A percentile compares a stretch with the other conserved stretches of the same genome.
phyloP scores from a whole-genome alignment of 2,113 vertebrate species.

The Podocnemis expansa region DNA sequence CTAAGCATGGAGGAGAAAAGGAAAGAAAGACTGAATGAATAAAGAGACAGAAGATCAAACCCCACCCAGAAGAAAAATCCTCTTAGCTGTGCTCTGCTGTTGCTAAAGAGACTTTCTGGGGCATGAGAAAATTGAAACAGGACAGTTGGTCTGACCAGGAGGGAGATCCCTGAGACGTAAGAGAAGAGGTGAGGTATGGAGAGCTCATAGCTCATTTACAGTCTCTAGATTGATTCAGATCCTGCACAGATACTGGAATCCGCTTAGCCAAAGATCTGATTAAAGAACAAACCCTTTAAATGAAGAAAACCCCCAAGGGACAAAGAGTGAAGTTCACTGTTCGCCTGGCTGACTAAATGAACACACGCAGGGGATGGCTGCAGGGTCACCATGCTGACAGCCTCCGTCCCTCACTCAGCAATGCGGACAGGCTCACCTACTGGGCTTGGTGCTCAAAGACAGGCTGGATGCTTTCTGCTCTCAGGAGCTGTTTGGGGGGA shows the following conservation, averaged over 20 bases:
- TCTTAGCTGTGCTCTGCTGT: background rate
- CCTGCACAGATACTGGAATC: background rate
- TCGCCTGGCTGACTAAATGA: background rate
- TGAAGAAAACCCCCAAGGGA: background rate
- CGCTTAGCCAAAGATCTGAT: constrained; percentile 22
- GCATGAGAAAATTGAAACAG: background rate
- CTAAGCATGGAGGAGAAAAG: background rate
- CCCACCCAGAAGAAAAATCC: background rate
- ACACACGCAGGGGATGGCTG: background rate
- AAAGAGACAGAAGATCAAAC: background rate
- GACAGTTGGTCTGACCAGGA: fast-evolving
- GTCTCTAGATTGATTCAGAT: background rate
- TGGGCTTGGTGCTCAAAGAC: background rate
- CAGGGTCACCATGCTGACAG: background rate
- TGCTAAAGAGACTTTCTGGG: background rate
- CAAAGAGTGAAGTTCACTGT: background rate
- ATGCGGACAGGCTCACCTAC: fast-evolving
- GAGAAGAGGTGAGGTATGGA: background rate
- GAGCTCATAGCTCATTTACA: background rate
- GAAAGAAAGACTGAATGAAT: background rate
- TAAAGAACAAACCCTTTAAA: constrained; percentile 34
- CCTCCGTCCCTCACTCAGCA: background rate
- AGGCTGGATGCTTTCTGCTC: fast-evolving
- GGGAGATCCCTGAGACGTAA: background rate
- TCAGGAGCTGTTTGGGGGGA: background rate